These are phyloP conservation scores for Callithrix jacchus DNA, from an alignment of 2,113 vertebrate species.

Conservation along the genomic window DNA sequence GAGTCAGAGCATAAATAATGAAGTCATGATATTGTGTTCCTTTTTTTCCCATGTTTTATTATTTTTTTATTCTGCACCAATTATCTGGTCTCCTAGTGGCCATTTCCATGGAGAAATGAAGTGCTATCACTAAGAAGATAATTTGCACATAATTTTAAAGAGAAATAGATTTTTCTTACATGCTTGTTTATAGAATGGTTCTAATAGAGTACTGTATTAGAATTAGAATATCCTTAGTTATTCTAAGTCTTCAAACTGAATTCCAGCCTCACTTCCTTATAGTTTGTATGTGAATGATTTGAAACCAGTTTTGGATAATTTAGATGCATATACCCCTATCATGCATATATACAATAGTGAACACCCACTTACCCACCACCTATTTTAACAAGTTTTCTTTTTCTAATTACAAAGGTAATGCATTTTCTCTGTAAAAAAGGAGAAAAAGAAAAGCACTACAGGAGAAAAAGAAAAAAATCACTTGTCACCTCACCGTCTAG, in stretches of 20 bases:
- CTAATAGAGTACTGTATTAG: background rate
- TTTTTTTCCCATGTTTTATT: background rate
- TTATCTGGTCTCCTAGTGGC: background rate
- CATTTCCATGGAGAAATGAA: constrained; percentile 23
- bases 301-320: background rate
- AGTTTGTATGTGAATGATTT: background rate
- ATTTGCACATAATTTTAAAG: background rate
- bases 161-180: background rate
- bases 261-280: background rate
- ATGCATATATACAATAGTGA: background rate
- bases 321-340: background rate
- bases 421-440: background rate
- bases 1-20: background rate
- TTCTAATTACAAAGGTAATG: background rate
- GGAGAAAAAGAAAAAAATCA: background rate
- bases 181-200: background rate
- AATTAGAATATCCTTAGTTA: background rate
- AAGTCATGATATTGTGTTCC: background rate
- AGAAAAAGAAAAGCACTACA: background rate
- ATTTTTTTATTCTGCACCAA: background rate
- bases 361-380: background rate
- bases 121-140: background rate
- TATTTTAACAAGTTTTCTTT: constrained; percentile 16
- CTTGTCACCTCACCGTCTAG: background rate
- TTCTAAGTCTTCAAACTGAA: background rate